phyloP scores from a whole-genome alignment of 2,797 vertebrate species.

The Myotis pilosus region DNA sequence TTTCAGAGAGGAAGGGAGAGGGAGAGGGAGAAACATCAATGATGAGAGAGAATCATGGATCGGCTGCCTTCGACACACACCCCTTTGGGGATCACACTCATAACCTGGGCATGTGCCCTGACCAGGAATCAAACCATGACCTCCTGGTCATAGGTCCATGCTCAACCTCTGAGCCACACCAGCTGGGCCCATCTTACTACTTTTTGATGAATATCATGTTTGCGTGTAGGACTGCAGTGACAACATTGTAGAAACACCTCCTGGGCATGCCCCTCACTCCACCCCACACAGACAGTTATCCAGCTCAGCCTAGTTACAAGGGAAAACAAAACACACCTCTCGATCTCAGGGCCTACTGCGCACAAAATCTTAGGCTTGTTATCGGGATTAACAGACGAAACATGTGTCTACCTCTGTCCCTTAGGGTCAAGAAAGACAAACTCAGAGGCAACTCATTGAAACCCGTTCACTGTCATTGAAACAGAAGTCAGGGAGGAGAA shows the following conservation, averaged over 20 bases:
- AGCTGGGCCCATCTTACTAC: neutral
- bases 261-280: neutral
- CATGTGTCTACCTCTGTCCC: neutral
- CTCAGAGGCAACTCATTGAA: neutral
- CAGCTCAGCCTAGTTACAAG: neutral
- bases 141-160: too few relatives aligned
- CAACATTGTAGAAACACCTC: neutral
- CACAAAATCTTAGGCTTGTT: neutral
- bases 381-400: neutral
- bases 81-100: too few relatives aligned
- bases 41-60: too few relatives aligned
- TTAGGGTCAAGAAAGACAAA: neutral
- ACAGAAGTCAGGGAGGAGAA: neutral
- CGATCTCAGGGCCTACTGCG: neutral
- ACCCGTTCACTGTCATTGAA: neutral
- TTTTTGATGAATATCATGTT: neutral
- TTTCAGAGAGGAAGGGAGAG: too few relatives aligned
- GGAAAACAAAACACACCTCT: too few relatives aligned
- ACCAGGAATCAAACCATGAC: too few relatives aligned
- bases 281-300: neutral
- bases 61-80: too few relatives aligned
- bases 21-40: too few relatives aligned
- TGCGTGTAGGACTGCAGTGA: neutral
- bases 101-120: too few relatives aligned
- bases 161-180: neutral